These are phyloP conservation scores for Temnothorax nylanderi DNA, from an alignment of 1,140 invertebrate species.

Conservation along the genomic window DNA sequence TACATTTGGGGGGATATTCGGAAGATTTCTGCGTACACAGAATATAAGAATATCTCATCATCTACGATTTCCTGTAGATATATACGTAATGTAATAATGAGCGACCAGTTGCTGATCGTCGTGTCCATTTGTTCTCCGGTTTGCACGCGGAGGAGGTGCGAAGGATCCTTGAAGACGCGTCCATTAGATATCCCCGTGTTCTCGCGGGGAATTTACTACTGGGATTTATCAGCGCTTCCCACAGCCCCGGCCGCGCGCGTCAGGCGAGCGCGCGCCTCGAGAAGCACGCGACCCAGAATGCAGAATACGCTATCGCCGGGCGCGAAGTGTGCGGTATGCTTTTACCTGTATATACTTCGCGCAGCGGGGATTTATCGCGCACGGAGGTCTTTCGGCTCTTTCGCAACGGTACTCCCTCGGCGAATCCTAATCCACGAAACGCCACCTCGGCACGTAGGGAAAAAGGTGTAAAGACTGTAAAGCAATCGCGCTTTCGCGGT, in stretches of 20 bases:
- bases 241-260: neutral
- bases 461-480: constrained; percentile 40
- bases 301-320: constrained; percentile 66
- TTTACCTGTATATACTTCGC: neutral
- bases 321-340: constrained; percentile 26
- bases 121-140: neutral
- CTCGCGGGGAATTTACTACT: constrained; percentile 11
- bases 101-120: neutral
- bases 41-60: neutral
- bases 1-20: neutral
- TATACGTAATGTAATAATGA: neutral
- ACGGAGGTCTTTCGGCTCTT: constrained; percentile 42
- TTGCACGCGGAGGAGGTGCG: neutral
- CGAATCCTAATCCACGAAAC: constrained; percentile 69
- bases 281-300: constrained; percentile 77
- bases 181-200: constrained; percentile 1
- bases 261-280: constrained; percentile 61
- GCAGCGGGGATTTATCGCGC: neutral
- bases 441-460: constrained; percentile 56
- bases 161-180: constrained; percentile 2
- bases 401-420: constrained; percentile 67
- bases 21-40: neutral
- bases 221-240: constrained; percentile 39
- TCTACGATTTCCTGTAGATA: neutral
- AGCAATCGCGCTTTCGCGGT: constrained; percentile 47